phyloP scores from a whole-genome alignment of 2,113 vertebrate species.

The Mobula birostris region DNA sequence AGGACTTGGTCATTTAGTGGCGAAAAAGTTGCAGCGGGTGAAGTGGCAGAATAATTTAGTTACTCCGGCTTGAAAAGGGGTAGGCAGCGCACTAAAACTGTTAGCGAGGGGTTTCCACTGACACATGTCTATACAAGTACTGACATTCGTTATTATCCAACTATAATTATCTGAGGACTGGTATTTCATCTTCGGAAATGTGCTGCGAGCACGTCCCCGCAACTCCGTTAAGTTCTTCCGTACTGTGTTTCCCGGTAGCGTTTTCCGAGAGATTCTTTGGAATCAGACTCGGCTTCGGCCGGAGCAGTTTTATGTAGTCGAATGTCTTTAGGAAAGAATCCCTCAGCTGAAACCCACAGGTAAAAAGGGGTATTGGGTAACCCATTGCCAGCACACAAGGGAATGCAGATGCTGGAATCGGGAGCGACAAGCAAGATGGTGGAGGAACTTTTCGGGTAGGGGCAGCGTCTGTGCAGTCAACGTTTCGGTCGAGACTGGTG shows the following conservation, averaged over 20 bases:
- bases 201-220: not conserved
- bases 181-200: not conserved
- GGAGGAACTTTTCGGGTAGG: too few relatives aligned
- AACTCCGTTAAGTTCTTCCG: too few relatives aligned
- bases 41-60: not conserved
- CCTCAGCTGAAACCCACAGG: not conserved
- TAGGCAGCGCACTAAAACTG: too few relatives aligned
- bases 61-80: too few relatives aligned
- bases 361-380: not conserved
- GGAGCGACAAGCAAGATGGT: too few relatives aligned
- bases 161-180: not conserved
- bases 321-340: not conserved
- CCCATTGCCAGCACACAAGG: too few relatives aligned
- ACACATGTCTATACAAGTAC: not conserved
- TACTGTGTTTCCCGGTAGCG: not conserved
- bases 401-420: too few relatives aligned
- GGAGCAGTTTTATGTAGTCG: too few relatives aligned
- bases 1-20: not conserved
- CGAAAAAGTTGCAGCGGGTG: not conserved
- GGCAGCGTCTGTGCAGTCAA: too few relatives aligned
- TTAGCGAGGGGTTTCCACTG: not conserved
- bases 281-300: not conserved
- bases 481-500: too few relatives aligned
- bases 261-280: not conserved
- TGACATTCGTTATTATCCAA: not conserved